phyloP scores from a whole-genome alignment of 2,888 invertebrate species.

The Ochropleura plecta region DNA sequence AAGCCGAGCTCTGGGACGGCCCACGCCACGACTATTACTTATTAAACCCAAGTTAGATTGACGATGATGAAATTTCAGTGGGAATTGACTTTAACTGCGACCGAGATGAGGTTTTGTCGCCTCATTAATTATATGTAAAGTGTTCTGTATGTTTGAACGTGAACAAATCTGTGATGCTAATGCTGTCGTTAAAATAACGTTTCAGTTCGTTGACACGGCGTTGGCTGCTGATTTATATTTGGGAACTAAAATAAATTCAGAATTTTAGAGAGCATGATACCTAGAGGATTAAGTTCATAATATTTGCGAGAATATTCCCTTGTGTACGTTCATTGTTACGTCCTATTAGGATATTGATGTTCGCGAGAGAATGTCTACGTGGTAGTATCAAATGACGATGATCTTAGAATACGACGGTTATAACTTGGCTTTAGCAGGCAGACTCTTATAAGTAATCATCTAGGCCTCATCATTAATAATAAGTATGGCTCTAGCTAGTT shows the following conservation, averaged over 20 bases:
- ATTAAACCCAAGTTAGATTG: conserved; percentile 88
- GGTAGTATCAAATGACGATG: not conserved
- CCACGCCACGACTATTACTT: conserved; percentile 86
- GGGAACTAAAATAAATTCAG: conserved; percentile 36
- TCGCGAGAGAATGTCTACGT: not conserved
- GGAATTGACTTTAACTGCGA: conserved; percentile 88
- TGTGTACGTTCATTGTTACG: conserved; percentile 11
- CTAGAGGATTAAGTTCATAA: conserved; percentile 5
- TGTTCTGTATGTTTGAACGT: conserved; percentile 65
- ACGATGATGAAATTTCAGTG: conserved; percentile 90
- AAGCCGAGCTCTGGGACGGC: conserved; percentile 82
- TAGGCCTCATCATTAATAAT: not conserved
- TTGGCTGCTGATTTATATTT: conserved; percentile 50
- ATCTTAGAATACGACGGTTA: not conserved
- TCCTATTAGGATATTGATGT: conserved; percentile 8
- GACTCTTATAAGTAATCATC: not conserved
- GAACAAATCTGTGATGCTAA: conserved; percentile 67
- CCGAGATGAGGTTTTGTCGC: conserved; percentile 85
- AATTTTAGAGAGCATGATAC: conserved; percentile 13
- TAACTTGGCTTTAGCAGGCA: not conserved
- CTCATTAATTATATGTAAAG: conserved; percentile 82
- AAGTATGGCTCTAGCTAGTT: not conserved
- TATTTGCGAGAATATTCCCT: conserved; percentile 8
- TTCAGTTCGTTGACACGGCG: conserved; percentile 42
- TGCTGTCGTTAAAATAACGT: conserved; percentile 58